Percentiles rank a stretch among this genome's conserved stretches.
These are phyloP conservation scores for Metellina segmentata DNA, from an alignment of 2,888 invertebrate species.

Conservation along the genomic window DNA sequence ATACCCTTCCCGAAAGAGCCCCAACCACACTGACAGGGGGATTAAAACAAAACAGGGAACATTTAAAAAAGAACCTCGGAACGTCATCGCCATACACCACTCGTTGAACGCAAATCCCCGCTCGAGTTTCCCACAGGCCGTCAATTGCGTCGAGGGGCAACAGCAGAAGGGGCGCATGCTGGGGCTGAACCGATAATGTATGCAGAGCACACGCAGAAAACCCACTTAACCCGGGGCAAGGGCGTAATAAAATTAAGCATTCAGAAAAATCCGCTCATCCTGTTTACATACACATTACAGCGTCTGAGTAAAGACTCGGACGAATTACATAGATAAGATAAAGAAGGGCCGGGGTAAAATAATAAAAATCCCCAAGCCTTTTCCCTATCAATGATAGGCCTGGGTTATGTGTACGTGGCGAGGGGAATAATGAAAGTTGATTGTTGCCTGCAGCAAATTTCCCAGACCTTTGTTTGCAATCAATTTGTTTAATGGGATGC, in stretches of 20 bases:
- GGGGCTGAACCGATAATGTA: constrained; percentile 56
- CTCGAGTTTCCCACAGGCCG: constrained; percentile 16
- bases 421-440: constrained; percentile 64
- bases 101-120: too few relatives aligned
- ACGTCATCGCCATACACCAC: too few relatives aligned
- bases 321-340: constrained; percentile 1
- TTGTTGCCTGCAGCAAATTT: constrained; percentile 65
- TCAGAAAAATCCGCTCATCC: constrained; percentile 66
- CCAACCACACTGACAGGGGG: too few relatives aligned
- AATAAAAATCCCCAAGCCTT: constrained; percentile 10
- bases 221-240: constrained; percentile 54
- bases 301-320: constrained; percentile 36
- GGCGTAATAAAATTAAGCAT: constrained; percentile 75
- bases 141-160: constrained; percentile 12
- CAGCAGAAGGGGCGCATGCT: not conserved
- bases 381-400: constrained; percentile 57
- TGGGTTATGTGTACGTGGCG: constrained; percentile 51
- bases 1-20: too few relatives aligned
- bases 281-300: constrained; percentile 73
- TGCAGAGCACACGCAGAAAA: constrained; percentile 63
- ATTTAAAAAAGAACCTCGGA: too few relatives aligned
- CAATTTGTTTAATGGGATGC: constrained; percentile 75
- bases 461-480: constrained; percentile 73
- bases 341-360: not conserved
- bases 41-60: too few relatives aligned